A percentile compares a stretch with the other conserved stretches of the same genome.
Conservation (phyloP, 2,113 vertebrate species). For the Pimephales promelas region DNA sequence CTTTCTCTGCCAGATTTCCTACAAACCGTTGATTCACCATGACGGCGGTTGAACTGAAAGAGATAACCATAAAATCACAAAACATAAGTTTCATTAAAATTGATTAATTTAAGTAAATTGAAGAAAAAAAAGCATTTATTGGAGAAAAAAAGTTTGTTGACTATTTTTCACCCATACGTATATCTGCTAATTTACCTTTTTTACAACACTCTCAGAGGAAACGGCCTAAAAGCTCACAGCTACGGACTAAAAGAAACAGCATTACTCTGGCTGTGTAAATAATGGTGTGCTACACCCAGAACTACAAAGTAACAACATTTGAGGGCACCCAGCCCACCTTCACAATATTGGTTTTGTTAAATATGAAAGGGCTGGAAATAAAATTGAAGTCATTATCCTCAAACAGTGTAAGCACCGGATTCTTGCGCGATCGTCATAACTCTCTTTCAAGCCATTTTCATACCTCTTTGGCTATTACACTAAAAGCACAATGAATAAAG, state of each 20-base stretch:
- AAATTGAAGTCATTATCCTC: constrained; percentile 34
- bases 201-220: background rate
- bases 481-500: constrained; percentile 23
- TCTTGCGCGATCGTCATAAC: constrained; percentile 7
- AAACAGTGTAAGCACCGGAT: constrained; percentile 18
- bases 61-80: background rate
- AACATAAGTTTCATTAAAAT: background rate
- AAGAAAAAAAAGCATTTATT: background rate
- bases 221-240: background rate
- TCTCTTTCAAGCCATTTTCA: background rate
- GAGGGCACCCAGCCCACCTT: background rate
- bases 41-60: background rate
- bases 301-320: constrained; percentile 12
- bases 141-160: background rate
- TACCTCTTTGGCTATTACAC: constrained; percentile 11
- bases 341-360: constrained; percentile 25
- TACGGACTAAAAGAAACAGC: constrained; percentile 4
- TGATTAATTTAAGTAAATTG: background rate
- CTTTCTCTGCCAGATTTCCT: background rate
- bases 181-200: background rate
- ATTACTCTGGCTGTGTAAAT: constrained; percentile 12
- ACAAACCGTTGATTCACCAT: background rate
- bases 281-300: constrained; percentile 16
- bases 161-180: background rate
- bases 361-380: constrained; percentile 24